Conservation (phyloP, 2,888 invertebrate genomes). For the Atherix ibis region DNA sequence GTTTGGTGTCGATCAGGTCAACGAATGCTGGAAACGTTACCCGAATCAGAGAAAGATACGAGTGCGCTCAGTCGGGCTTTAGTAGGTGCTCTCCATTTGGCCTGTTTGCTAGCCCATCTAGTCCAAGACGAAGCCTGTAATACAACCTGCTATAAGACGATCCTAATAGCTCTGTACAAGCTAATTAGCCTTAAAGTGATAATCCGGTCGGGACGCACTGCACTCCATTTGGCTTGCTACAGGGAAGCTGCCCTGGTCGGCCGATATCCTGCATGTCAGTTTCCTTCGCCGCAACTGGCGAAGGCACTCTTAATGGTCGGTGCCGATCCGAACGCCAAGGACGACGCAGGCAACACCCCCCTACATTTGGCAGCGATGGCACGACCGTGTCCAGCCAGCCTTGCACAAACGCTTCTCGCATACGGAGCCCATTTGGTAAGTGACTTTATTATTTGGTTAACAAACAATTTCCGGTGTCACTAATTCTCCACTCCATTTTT, state of each 20-base stretch:
- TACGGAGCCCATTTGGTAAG: conserved; percentile 49
- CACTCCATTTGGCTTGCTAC: conserved; percentile 72
- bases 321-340: conserved; percentile 61
- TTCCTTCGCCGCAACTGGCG: conserved; percentile 53
- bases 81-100: conserved; percentile 71
- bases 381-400: conserved; percentile 49
- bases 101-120: conserved; percentile 55
- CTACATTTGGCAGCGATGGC: conserved; percentile 70
- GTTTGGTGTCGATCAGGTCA: too few species aligned
- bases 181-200: conserved; percentile 55
- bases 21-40: conserved; percentile 40
- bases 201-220: conserved; percentile 48
- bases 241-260: conserved; percentile 55
- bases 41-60: conserved; percentile 51
- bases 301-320: conserved; percentile 66
- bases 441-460: background rate
- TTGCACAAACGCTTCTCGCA: conserved; percentile 56
- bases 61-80: conserved; percentile 66
- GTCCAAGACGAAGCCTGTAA: conserved; percentile 40
- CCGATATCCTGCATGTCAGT: conserved; percentile 51
- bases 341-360: conserved; percentile 74
- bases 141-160: conserved; percentile 36
- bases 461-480: background rate
- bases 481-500: conserved; percentile 6
- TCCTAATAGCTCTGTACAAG: conserved; percentile 59